phyloP scores from a whole-genome alignment of 2,113 vertebrate genomes.

The Pelobates fuscus region DNA sequence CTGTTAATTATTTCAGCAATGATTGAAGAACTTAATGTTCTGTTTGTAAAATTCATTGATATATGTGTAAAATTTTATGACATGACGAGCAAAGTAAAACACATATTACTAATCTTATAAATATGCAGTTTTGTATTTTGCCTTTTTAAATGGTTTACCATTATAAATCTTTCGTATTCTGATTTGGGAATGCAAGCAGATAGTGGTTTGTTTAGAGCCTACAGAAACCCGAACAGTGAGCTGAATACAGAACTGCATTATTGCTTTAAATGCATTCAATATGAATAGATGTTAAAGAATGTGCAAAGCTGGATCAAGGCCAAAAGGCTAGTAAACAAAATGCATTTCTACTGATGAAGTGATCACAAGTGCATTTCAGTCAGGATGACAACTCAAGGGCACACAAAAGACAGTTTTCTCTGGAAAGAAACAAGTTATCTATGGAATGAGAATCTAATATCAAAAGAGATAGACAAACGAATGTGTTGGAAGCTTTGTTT shows the following conservation, averaged over 20 bases:
- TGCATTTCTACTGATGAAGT: constrained; percentile 37
- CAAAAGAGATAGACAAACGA: constrained; percentile 24
- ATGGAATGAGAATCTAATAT: constrained; percentile 34
- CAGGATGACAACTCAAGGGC: constrained; percentile 41
- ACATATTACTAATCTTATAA: neutral
- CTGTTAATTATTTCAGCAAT: too few relatives aligned
- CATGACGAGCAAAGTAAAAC: neutral
- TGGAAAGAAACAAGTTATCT: constrained; percentile 26
- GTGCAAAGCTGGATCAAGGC: constrained; percentile 37
- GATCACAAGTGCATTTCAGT: constrained; percentile 40
- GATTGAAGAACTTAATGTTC: too few relatives aligned
- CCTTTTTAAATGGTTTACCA: too few relatives aligned
- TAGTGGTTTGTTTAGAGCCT: neutral
- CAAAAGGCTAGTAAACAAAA: constrained; percentile 45
- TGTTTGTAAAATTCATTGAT: too few relatives aligned
- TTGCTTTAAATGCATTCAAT: constrained; percentile 30
- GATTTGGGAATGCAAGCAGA: neutral
- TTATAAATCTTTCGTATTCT: neutral
- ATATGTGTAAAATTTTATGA: too few relatives aligned
- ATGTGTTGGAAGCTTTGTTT: constrained; percentile 23
- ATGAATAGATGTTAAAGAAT: constrained; percentile 32
- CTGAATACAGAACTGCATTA: neutral
- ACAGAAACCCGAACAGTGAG: neutral
- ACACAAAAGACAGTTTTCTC: neutral
- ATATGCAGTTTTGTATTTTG: neutral